Conservation (phyloP, 2,888 invertebrate genomes). For the Epinotia brunnichana region DNA sequence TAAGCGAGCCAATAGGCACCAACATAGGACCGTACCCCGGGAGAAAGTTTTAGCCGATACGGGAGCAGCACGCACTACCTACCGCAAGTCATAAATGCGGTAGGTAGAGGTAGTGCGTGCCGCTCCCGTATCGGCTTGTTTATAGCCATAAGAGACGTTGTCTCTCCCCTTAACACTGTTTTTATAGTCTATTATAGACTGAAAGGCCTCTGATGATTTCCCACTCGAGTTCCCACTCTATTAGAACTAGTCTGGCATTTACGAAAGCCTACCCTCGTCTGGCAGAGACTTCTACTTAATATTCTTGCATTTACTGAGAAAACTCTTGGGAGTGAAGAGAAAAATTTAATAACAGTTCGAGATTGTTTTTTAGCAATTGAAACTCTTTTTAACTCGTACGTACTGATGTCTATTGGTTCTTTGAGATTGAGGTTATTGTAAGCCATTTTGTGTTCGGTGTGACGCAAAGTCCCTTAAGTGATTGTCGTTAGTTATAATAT, state of each 20-base stretch:
- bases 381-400: slow-evolving; percentile 33
- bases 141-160: too few species aligned
- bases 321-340: slow-evolving; percentile 48
- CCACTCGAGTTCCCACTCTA: slow-evolving; percentile 18
- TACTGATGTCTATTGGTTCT: slow-evolving; percentile 9
- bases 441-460: slow-evolving; percentile 6
- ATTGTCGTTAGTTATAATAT: slow-evolving; percentile 5
- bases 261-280: slow-evolving; percentile 44
- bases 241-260: slow-evolving; percentile 23
- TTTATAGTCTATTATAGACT: too few species aligned
- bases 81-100: too few species aligned
- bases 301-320: slow-evolving; percentile 53
- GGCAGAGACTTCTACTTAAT: slow-evolving; percentile 53
- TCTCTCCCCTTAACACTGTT: too few species aligned
- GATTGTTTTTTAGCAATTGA: slow-evolving; percentile 39
- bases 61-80: too few species aligned
- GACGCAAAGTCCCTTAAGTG: slow-evolving; percentile 7
- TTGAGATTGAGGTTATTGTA: neutral
- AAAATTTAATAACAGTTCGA: slow-evolving; percentile 51
- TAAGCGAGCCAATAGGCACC: too few species aligned
- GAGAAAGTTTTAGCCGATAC: too few species aligned
- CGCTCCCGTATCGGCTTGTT: too few species aligned
- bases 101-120: too few species aligned
- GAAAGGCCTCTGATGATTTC: too few species aligned
- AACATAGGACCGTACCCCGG: too few species aligned